Evolutionary conservation across 2,888 invertebrate genomes (phyloP), one percentile per base, ranked within the genome.

Genomic region (Autographa gamma): DNA sequence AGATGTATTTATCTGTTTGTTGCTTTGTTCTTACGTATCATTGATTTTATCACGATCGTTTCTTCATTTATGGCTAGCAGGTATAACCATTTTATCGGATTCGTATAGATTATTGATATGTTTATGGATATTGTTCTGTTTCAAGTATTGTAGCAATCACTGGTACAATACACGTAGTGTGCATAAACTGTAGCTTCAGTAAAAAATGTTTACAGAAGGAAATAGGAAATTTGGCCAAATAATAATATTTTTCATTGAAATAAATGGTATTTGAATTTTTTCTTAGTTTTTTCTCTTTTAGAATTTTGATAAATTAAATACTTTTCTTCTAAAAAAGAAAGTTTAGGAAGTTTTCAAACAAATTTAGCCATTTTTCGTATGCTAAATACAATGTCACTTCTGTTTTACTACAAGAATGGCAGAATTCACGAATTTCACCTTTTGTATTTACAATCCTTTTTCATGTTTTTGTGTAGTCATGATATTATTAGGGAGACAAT

Each of bases 1-100:
- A 61, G 58, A 71, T 74, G 56, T 32, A 66, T 68, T 77, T 74
- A 74, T 66, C 60, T 78, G 65, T 71, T 77, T 66, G 74, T 77
- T 72, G 64, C 41, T 66, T 77, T 67, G 63, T 69, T 70, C 69
- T 68, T 68, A 67, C 34, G 70, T 59, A 68, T 31, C 68, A 63
- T 74, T 32, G 77, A 74, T 73, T 61, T 64, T 63, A 73, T 78
- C 75, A 16, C 34, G 34, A 60, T 52, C 41, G 16, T 71, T 65
- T 66, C 71, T 72, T 9, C 59, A 65, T 13, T 43, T 32, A 58
- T 25, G 54, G 54, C 25, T 25, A 56, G 54, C 25, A 56, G 19
- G 19, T 25, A 56, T 25, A 13, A 56, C 19, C 19, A 56, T 56
- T 56, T 56, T 25, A 56, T 56, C 54, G 54, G 25, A 56, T 48